Percentiles rank a stretch among this genome's conserved stretches.
Conservation (phyloP, 1,140 invertebrate genomes). For the Parasteatoda tepidariorum region DNA sequence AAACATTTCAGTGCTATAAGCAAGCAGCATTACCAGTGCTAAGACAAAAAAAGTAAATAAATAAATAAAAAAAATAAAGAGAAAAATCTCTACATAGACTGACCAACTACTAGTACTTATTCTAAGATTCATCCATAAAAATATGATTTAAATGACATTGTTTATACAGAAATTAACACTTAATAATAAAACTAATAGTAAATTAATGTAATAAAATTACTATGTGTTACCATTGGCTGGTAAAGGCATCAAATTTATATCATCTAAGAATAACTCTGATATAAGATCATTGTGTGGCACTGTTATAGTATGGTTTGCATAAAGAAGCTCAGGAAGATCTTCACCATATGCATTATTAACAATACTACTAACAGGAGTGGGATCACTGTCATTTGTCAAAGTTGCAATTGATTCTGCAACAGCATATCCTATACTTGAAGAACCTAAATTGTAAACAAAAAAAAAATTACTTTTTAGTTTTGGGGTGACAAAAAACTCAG, state of each 20-base stretch:
- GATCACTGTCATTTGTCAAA: conserved; percentile 71
- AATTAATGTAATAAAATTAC: too few relatives aligned
- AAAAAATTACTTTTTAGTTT: background rate
- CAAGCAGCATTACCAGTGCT: too few relatives aligned
- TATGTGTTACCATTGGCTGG: conserved; percentile 10
- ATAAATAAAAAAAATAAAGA: too few relatives aligned
- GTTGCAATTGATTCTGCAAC: conserved; percentile 82
- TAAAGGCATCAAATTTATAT: conserved; percentile 35
- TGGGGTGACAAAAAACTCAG: background rate
- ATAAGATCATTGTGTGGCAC: conserved; percentile 52
- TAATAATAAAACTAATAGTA: too few relatives aligned
- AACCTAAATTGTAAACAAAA: conserved; percentile 15
- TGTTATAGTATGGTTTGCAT: conserved; percentile 13
- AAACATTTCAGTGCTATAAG: too few relatives aligned
- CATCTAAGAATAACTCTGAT: conserved; percentile 55
- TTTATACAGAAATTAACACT: too few relatives aligned
- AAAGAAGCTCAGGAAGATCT: conserved; percentile 46
- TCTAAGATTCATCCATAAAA: too few relatives aligned
- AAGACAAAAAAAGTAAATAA: too few relatives aligned
- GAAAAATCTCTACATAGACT: too few relatives aligned
- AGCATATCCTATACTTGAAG: conserved; percentile 75
- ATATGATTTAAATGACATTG: too few relatives aligned
- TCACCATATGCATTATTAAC: conserved; percentile 70
- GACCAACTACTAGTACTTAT: too few relatives aligned
- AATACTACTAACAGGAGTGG: conserved; percentile 61